Conservation (phyloP, 2,113 vertebrate species). For the Glaucomys volans region DNA sequence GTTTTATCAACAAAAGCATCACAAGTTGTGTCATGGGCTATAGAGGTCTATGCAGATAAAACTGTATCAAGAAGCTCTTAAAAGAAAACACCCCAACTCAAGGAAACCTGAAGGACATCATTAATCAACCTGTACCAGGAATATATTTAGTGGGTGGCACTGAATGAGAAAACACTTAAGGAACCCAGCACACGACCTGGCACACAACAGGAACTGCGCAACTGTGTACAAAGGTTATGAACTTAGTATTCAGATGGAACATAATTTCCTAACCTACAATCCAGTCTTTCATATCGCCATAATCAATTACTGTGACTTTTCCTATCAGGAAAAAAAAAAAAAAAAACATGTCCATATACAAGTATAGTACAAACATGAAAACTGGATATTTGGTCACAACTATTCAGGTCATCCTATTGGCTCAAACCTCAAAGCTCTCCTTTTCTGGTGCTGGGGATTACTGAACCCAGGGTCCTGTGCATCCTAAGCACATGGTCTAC, state of each 20-base stretch:
- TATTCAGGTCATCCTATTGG: not conserved
- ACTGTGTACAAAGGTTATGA: not conserved
- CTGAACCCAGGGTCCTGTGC: not conserved
- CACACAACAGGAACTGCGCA: not conserved
- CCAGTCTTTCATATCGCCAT: not conserved
- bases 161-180: not conserved
- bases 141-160: not conserved
- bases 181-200: not conserved
- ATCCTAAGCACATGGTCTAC: not conserved
- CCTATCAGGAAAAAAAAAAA: not conserved
- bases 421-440: not conserved
- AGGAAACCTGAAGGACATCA: not conserved
- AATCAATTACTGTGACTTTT: not conserved
- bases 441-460: not conserved
- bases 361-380: not conserved
- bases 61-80: not conserved
- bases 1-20: not conserved
- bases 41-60: constrained; percentile 10
- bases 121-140: not conserved
- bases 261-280: not conserved
- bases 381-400: not conserved
- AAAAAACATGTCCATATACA: not conserved
- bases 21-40: not conserved
- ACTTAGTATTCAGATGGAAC: not conserved
- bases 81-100: not conserved